These are phyloP conservation scores for Eupithecia abbreviata DNA, from an alignment of 2,888 invertebrate genomes.

Conservation along the genomic window DNA sequence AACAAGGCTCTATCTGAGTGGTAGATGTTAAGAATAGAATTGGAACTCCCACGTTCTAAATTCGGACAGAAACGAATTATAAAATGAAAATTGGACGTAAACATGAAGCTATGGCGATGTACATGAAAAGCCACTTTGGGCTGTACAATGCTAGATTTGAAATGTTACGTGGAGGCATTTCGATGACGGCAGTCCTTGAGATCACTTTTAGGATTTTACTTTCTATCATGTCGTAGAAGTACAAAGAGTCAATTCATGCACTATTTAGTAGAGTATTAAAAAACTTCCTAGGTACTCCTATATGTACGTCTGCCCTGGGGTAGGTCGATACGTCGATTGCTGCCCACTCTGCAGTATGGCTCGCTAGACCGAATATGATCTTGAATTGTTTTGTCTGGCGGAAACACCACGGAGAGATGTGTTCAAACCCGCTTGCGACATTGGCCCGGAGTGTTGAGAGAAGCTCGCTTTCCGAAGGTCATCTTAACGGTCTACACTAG, in stretches of 20 bases:
- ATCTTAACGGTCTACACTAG: too few relatives aligned
- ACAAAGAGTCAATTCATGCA: too few relatives aligned
- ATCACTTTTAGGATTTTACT: too few relatives aligned
- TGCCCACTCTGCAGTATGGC: too few relatives aligned
- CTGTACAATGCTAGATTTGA: background rate
- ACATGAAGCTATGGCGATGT: background rate
- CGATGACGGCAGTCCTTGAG: background rate
- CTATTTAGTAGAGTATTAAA: too few relatives aligned
- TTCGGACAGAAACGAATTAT: background rate
- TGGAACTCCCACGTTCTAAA: background rate
- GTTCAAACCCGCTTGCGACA: background rate
- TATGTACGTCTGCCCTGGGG: too few relatives aligned
- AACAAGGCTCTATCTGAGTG: background rate
- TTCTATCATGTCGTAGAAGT: too few relatives aligned
- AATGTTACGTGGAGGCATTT: background rate
- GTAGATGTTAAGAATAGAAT: background rate
- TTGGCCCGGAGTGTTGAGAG: background rate
- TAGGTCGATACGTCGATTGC: too few relatives aligned
- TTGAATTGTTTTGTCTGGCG: too few relatives aligned
- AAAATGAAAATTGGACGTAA: background rate
- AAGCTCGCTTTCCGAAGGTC: background rate
- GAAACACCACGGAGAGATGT: too few relatives aligned
- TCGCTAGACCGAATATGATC: too few relatives aligned
- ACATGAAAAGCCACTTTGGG: background rate
- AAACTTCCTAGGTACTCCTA: too few relatives aligned